A percentile compares a stretch with the other conserved stretches of the same genome.
Conservation (phyloP, 2,113 vertebrate species). For the Micronisus gabar region DNA sequence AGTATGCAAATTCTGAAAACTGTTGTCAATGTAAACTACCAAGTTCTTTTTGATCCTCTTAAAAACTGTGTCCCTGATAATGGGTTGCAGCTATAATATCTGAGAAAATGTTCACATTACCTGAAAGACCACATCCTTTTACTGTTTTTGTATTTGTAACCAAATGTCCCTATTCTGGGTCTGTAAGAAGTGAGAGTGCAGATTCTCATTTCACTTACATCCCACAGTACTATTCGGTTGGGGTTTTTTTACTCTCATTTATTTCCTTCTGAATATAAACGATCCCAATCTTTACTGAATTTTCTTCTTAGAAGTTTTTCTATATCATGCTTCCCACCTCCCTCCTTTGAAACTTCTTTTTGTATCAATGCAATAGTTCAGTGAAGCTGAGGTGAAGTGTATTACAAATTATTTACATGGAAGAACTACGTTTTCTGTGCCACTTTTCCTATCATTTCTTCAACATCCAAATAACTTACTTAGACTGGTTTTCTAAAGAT, state of each 20-base stretch:
- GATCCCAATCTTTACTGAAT: not conserved
- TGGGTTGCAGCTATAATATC: not conserved
- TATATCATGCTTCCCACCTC: not conserved
- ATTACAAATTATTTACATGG: not conserved
- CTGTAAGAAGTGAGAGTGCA: not conserved
- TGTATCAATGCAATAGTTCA: not conserved
- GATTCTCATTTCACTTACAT: not conserved
- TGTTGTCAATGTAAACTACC: not conserved
- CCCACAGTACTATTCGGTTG: not conserved
- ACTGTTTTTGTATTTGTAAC: not conserved
- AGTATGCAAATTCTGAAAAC: not conserved
- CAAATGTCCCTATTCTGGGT: not conserved
- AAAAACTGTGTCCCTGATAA: not conserved
- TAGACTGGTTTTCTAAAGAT: not conserved
- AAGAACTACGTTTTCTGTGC: not conserved
- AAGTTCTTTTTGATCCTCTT: not conserved
- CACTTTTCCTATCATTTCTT: not conserved
- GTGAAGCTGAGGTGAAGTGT: not conserved
- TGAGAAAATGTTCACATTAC: not conserved
- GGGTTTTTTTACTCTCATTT: not conserved
- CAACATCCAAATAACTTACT: not conserved
- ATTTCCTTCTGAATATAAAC: not conserved
- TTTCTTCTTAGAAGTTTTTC: not conserved
- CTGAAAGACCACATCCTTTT: not conserved
- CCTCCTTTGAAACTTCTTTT: not conserved